phyloP scores from a whole-genome alignment of 2,797 vertebrate species.

The Sebastes taczanowskii region DNA sequence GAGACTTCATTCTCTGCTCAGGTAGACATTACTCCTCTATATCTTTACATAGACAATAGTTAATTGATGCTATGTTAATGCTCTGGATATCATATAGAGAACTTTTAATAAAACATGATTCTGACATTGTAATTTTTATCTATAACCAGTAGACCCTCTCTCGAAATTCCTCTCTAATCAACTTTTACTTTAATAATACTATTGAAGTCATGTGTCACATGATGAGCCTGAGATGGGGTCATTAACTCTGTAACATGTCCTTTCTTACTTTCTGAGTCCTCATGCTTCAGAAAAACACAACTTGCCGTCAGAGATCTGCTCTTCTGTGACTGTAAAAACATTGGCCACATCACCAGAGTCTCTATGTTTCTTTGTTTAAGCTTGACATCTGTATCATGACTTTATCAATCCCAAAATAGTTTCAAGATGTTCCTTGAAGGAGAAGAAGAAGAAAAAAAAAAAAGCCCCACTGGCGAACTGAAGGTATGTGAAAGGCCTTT shows the following conservation, averaged over 20 bases:
- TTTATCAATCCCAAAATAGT: conserved; percentile 67
- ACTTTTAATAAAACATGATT: too few relatives aligned
- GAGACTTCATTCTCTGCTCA: too few relatives aligned
- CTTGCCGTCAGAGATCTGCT: neutral
- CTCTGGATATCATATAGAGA: too few relatives aligned
- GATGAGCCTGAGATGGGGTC: neutral
- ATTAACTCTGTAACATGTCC: neutral
- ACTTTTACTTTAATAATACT: too few relatives aligned
- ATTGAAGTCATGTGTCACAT: too few relatives aligned
- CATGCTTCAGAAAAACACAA: neutral
- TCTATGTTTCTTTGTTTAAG: conserved; percentile 35
- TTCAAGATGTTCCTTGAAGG: conserved; percentile 71
- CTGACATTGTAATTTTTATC: too few relatives aligned
- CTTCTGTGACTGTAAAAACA: conserved; percentile 31
- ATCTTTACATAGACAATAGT: too few relatives aligned
- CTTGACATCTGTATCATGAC: conserved; percentile 66
- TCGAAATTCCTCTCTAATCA: too few relatives aligned
- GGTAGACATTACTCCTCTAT: too few relatives aligned
- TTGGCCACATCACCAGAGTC: conserved; percentile 28
- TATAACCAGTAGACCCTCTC: accelerated
- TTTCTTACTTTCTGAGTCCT: neutral
- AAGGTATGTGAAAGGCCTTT: conserved; percentile 53
- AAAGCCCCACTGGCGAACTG: neutral
- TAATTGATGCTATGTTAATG: accelerated
- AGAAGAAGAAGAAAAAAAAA: neutral